Percentiles rank a stretch among this genome's conserved stretches.
phyloP scores from a whole-genome alignment of 2,113 vertebrate species.

The Channa argus region DNA sequence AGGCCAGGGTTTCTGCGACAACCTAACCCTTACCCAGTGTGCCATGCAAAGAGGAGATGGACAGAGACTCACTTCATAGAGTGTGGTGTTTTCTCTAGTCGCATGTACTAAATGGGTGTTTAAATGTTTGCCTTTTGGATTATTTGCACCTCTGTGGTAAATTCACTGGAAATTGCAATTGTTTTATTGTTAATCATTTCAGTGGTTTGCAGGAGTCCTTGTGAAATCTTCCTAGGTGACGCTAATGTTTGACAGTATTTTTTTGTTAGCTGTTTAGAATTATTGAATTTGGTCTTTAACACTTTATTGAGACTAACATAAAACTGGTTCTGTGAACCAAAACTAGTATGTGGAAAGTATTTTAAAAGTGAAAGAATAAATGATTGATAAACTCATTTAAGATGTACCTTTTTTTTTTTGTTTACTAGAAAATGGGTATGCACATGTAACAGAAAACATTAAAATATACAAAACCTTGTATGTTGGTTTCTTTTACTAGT shows the following conservation, averaged over 20 bases:
- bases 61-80: not conserved
- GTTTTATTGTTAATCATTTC: slow-evolving; percentile 55
- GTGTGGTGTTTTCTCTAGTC: slow-evolving; percentile 27
- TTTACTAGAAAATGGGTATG: slow-evolving; percentile 20
- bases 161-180: slow-evolving; percentile 65
- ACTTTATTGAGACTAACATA: slow-evolving; percentile 67
- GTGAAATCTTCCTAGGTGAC: slow-evolving; percentile 39
- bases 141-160: slow-evolving; percentile 63
- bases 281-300: slow-evolving; percentile 66
- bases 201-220: slow-evolving; percentile 32
- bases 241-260: slow-evolving; percentile 53
- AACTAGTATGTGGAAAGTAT: slow-evolving; percentile 64
- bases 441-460: not conserved
- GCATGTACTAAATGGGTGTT: slow-evolving; percentile 56
- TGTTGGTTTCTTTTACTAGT: slow-evolving; percentile 3
- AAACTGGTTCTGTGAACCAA: slow-evolving; percentile 86
- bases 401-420: slow-evolving; percentile 8
- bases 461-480: not conserved
- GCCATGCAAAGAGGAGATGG: slow-evolving; percentile 34
- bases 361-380: slow-evolving; percentile 70
- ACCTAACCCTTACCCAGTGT: slow-evolving; percentile 18
- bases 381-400: slow-evolving; percentile 58
- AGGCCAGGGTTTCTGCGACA: slow-evolving; percentile 34
- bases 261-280: slow-evolving; percentile 55
- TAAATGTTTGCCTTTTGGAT: slow-evolving; percentile 45